Conservation (phyloP, 2,797 vertebrate species). For the Megalops cyprinoides region DNA sequence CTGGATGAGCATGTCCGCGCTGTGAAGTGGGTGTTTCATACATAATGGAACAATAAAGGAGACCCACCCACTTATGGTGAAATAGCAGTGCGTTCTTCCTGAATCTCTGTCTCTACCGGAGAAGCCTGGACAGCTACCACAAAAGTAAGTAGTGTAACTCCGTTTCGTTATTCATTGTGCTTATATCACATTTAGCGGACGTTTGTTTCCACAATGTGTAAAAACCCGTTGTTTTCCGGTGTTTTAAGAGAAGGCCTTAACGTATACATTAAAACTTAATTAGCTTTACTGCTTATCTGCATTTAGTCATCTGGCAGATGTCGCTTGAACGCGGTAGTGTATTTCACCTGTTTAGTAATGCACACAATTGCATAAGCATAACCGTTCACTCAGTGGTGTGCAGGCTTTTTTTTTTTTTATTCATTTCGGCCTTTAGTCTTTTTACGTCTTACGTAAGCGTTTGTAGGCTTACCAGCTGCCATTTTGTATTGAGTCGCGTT, state of each 20-base stretch:
- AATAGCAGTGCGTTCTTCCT: conserved; percentile 27
- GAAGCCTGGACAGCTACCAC: background rate
- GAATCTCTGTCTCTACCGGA: conserved; percentile 8
- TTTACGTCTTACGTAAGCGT: background rate
- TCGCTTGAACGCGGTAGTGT: background rate
- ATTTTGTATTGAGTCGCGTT: conserved; percentile 1
- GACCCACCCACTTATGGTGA: conserved; percentile 37
- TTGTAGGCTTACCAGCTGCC: background rate
- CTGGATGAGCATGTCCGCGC: background rate
- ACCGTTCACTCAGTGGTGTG: too few species aligned
- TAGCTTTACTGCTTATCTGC: conserved; percentile 2
- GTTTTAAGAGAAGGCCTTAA: background rate
- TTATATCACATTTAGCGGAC: background rate
- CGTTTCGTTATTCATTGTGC: background rate
- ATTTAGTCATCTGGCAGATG: too few species aligned
- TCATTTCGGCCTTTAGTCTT: background rate
- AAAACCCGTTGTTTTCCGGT: too few species aligned
- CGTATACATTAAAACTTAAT: background rate
- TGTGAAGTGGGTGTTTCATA: background rate
- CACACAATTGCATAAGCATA: too few species aligned
- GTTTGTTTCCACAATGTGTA: background rate
- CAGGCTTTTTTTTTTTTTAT: background rate
- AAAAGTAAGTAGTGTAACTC: background rate
- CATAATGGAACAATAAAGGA: conserved; percentile 28
- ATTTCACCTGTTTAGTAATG: too few species aligned